Conservation (phyloP, 2,797 vertebrate genomes). For the Gallinago nigripennis region DNA sequence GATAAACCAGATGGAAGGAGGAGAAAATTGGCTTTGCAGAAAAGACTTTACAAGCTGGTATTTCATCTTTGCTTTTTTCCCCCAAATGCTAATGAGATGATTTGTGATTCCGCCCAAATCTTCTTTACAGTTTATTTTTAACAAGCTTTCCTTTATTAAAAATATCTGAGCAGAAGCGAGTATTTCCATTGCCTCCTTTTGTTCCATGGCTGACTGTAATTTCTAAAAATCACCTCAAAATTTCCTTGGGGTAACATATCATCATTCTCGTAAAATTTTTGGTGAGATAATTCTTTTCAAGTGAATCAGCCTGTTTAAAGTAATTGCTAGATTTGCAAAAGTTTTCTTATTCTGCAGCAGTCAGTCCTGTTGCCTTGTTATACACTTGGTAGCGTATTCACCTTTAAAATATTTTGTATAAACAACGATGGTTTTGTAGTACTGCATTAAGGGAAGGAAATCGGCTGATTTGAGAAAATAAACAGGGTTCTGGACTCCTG, state of each 20-base stretch:
- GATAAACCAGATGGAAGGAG: conserved; percentile 56
- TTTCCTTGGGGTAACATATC: neutral
- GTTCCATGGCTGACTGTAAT: neutral
- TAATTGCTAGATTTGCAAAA: neutral
- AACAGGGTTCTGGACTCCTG: neutral
- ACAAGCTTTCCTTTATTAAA: conserved; percentile 57
- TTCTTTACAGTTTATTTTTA: conserved; percentile 63
- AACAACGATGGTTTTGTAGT: neutral
- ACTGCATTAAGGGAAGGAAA: neutral
- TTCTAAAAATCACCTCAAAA: conserved; percentile 53
- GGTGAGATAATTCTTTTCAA: neutral
- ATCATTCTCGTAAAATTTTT: conserved; percentile 12
- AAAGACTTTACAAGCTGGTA: conserved; percentile 40
- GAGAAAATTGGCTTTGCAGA: conserved; percentile 41
- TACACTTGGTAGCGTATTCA: neutral
- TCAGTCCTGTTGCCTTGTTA: neutral
- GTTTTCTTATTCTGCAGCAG: neutral
- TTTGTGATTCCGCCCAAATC: conserved; percentile 53
- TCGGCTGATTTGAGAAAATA: neutral
- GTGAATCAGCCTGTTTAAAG: neutral
- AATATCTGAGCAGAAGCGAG: conserved; percentile 21
- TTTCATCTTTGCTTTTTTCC: conserved; percentile 11
- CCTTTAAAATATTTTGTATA: neutral
- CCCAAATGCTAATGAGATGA: conserved; percentile 56
- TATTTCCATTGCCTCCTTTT: conserved; percentile 43